These are phyloP conservation scores for Spisula subtruncata DNA, from an alignment of 2,888 invertebrate species.

Conservation along the genomic window DNA sequence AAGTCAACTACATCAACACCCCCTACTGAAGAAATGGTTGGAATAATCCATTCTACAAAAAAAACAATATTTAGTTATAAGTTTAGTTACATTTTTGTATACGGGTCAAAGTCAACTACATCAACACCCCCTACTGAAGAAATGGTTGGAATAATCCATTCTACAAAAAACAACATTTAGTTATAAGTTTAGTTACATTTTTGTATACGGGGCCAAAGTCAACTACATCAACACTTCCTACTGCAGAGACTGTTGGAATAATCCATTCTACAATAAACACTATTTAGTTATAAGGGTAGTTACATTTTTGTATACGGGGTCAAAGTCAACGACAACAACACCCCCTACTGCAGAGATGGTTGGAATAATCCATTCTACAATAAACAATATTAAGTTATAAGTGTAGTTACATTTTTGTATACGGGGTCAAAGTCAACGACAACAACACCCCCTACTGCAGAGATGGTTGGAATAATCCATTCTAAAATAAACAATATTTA, in stretches of 20 bases:
- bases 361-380: neutral
- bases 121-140: neutral
- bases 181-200: too few species aligned
- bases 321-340: too few species aligned
- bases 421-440: too few species aligned
- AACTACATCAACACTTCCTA: neutral
- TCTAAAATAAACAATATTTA: too few species aligned
- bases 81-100: neutral
- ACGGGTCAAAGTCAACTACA: neutral
- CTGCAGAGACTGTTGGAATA: neutral
- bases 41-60: constrained; percentile 7
- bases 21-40: neutral
- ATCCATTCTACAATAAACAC: neutral
- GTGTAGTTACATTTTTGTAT: neutral
- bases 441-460: too few species aligned
- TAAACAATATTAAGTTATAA: neutral
- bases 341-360: neutral
- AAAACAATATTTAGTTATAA: neutral
- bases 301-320: too few species aligned
- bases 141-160: neutral
- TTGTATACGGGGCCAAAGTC: neutral
- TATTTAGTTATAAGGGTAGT: neutral
- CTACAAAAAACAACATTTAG: neutral
- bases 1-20: neutral
- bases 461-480: too few species aligned